Evolutionary conservation across 2,888 invertebrate genomes (phyloP).

Genomic region (Caenorhabditis sulstoni): DNA sequence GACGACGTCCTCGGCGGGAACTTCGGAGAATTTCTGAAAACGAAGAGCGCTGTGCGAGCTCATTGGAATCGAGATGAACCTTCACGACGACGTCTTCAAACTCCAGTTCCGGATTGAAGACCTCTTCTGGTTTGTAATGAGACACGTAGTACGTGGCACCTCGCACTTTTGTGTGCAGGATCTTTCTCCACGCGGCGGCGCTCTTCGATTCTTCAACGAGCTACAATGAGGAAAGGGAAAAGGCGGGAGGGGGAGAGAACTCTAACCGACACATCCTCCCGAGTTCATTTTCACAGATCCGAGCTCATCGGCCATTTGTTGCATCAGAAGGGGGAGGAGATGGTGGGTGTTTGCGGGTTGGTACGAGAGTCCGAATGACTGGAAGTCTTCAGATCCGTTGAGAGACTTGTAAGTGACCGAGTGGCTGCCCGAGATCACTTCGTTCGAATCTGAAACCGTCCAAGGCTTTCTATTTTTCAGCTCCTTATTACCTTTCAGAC

Average conservation of each 20-base stretch:
- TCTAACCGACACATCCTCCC: slow-evolving; percentile 55
- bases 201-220: slow-evolving; percentile 41
- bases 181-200: slow-evolving; percentile 42
- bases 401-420: slow-evolving; percentile 49
- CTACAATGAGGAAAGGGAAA: slow-evolving; percentile 29
- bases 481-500: slow-evolving; percentile 41
- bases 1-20: slow-evolving; percentile 24
- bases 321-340: slow-evolving; percentile 40
- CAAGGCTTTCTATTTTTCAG: no score
- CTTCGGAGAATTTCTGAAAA: slow-evolving; percentile 37
- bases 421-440: slow-evolving; percentile 33
- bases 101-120: slow-evolving; percentile 42
- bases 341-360: slow-evolving; percentile 26
- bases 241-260: slow-evolving; percentile 9
- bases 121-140: slow-evolving; percentile 26
- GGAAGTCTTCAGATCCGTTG: slow-evolving; percentile 26
- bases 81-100: slow-evolving; percentile 35
- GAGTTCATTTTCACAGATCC: slow-evolving; percentile 42
- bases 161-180: slow-evolving; percentile 43
- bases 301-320: slow-evolving; percentile 37
- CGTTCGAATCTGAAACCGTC: not conserved
- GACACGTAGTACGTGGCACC: slow-evolving; percentile 46
- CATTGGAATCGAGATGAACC: slow-evolving; percentile 9
- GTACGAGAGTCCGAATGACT: slow-evolving; percentile 36
- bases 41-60: not conserved